Base-by-base conservation (phyloP, 2,888 invertebrate species). In the Apamea monoglypha region DNA sequence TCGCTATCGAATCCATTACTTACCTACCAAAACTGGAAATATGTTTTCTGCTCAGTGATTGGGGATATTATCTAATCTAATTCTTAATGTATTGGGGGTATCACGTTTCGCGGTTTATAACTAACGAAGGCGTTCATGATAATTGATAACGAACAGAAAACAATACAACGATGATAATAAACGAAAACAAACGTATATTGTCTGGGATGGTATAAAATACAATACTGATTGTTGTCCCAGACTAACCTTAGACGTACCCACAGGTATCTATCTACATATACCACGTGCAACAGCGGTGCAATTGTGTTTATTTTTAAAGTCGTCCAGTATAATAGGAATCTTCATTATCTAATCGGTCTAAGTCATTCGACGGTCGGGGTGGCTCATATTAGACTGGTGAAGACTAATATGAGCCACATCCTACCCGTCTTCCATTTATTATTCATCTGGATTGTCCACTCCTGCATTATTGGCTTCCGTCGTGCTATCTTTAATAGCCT, bases 261-360 rank as follows among this genome's bases (percentile, higher is more conserved):
- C 77, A 82, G 81, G 82, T 84, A 80, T 63, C 32, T 69, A 70
- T 32, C 36, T 76, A 70, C 85, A 90, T 83, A 88, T 87, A 85
- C 87, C 88, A 90, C 91, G 89, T 94, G 93, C 93, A 93, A 92
- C 91, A 94, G 91, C 91, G 90, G 91, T 93, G 93, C 94, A 94
- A 95, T 95, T 95, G 95, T 92, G 93, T 94, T 95, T 96, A 95
- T 96, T 96, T 96, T 94, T 95, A 94, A 93, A 93, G 89, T 90
- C 90, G 91, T 88, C 95, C 94, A 95, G 92, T 90, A 70, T 90
- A 90, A 81, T 87, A 88, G 86, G 92, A 91, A 85, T 90, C 92
- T 84, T 86, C 82, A 83, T 84, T 1, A 86, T 87, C 81, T 81
- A 86, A 81, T 87, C 87, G 81, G 76, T 80, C 79, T 80, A 83